Evolutionary conservation across 2,797 vertebrate genomes (phyloP).

Genomic region (Potorous gilbertii): DNA sequence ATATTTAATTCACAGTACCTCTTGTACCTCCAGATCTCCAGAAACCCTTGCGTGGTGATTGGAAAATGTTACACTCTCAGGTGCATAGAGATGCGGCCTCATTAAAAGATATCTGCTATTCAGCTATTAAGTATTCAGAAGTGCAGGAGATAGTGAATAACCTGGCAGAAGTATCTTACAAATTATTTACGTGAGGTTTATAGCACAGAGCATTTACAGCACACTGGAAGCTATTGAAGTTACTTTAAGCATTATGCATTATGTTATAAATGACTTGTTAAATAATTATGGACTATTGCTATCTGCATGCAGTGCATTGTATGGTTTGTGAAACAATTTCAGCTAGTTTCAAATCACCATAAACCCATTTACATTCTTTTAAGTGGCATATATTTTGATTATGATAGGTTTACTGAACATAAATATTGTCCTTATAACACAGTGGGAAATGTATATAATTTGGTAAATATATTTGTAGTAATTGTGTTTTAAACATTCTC

Average conservation of each 20-base stretch:
- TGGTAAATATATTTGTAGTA: slow-evolving; percentile 48
- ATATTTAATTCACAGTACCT: slow-evolving; percentile 5
- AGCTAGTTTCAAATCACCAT: neutral
- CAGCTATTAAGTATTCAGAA: neutral
- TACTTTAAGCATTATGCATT: slow-evolving; percentile 42
- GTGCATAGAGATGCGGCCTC: neutral
- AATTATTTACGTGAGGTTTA: slow-evolving; percentile 64
- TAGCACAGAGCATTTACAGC: slow-evolving; percentile 54
- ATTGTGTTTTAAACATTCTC: neutral
- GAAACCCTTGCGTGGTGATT: neutral
- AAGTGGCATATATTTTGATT: slow-evolving; percentile 52
- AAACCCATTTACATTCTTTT: slow-evolving; percentile 53
- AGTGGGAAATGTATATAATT: slow-evolving; percentile 31
- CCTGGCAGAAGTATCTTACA: slow-evolving; percentile 36
- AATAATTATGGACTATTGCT: slow-evolving; percentile 47
- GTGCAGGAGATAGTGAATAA: neutral
- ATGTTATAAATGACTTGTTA: slow-evolving; percentile 56
- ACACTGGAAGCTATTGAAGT: slow-evolving; percentile 24
- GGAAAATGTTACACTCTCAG: neutral
- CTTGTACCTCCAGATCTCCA: neutral
- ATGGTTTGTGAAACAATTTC: slow-evolving; percentile 41
- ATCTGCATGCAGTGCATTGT: neutral
- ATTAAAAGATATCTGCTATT: slow-evolving; percentile 21
- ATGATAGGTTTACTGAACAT: slow-evolving; percentile 51
- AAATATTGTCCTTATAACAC: slow-evolving; percentile 49